Percentiles rank a stretch among this genome's conserved stretches.
Evolutionary conservation across 2,113 vertebrate genomes (phyloP).

Genomic region (Saguinus midas): DNA sequence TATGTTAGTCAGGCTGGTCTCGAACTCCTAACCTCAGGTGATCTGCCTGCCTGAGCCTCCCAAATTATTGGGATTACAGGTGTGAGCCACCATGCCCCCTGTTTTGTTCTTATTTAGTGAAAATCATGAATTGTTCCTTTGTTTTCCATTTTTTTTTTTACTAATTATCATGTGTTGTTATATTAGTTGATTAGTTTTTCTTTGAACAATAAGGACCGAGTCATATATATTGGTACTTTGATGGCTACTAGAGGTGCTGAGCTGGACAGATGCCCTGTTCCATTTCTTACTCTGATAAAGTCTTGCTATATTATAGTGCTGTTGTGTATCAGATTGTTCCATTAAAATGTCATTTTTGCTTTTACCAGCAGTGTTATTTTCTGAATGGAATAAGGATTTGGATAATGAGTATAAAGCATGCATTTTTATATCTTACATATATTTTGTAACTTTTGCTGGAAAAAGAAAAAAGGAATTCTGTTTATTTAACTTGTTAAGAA

Average conservation of each 20-base stretch:
- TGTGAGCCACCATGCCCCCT: not conserved
- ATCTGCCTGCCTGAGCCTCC: no score
- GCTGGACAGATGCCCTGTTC: not conserved
- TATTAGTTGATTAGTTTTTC: not conserved
- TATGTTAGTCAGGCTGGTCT: no score
- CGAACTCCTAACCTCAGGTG: no score
- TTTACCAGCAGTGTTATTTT: constrained; percentile 32
- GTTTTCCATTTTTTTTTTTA: not conserved
- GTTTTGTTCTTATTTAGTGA: constrained; percentile 25
- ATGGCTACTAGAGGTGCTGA: not conserved
- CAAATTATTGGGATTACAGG: no score
- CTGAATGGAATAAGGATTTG: constrained; percentile 23
- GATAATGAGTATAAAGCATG: not conserved
- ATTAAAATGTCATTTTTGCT: constrained; percentile 41
- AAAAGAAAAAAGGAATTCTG: not conserved
- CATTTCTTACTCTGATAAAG: not conserved
- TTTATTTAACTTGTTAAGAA: constrained; percentile 29
- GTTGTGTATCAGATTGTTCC: not conserved
- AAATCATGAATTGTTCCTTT: not conserved
- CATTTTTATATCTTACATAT: not conserved
- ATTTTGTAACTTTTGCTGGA: not conserved
- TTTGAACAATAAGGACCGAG: not conserved
- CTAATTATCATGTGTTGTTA: not conserved
- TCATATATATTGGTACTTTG: accelerated
- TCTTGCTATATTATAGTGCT: not conserved